Conservation (phyloP, 2,113 vertebrate genomes). For the Rissa tridactyla region DNA sequence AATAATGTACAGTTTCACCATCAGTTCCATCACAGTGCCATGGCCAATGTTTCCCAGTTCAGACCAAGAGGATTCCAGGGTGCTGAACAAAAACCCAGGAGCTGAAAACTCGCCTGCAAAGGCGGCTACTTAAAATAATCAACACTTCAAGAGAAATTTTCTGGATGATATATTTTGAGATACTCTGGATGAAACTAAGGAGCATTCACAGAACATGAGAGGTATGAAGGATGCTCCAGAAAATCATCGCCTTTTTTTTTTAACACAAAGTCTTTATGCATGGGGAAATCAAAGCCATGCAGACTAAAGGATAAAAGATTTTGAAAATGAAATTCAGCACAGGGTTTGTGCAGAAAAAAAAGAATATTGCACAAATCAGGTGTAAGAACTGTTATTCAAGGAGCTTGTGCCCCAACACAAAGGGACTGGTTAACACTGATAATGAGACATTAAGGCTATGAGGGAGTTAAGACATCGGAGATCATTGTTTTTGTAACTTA, state of each 20-base stretch:
- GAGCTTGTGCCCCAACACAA: neutral
- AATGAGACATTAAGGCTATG: neutral
- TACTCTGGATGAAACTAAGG: neutral
- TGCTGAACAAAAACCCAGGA: neutral
- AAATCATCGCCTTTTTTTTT: neutral
- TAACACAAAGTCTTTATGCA: neutral
- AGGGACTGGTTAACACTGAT: neutral
- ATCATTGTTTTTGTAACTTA: neutral
- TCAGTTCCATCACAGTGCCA: accelerated
- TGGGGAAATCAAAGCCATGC: neutral
- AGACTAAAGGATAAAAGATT: neutral
- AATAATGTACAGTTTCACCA: neutral
- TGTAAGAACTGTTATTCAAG: neutral
- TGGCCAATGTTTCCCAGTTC: neutral
- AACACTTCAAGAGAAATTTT: neutral
- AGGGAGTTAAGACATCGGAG: neutral
- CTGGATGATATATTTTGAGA: neutral
- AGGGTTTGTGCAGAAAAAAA: neutral
- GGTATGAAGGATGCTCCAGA: neutral
- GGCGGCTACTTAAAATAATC: neutral
- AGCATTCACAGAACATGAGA: neutral
- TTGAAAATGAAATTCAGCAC: neutral
- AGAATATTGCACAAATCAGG: neutral
- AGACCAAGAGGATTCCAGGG: neutral
- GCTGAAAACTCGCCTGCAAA: neutral